phyloP scores from a whole-genome alignment of 2,797 vertebrate genomes.

The Pangasius macronema region DNA sequence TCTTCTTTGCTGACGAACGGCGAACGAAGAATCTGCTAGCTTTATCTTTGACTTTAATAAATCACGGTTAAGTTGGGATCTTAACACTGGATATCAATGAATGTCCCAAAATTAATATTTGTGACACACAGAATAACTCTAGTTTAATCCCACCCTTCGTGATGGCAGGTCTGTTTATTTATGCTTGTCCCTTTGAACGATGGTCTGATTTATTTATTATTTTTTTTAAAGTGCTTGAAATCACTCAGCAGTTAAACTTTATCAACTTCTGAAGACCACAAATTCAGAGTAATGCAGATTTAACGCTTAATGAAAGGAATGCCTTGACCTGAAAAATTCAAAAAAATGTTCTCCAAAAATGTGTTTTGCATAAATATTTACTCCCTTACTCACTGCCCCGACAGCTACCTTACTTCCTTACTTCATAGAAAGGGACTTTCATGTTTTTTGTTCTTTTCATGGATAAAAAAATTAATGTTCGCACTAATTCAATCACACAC shows the following conservation, averaged over 20 bases:
- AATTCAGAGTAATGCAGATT: background rate
- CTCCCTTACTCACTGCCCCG: background rate
- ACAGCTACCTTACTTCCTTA: background rate
- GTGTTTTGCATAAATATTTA: background rate
- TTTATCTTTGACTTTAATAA: too few species aligned
- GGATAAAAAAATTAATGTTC: background rate
- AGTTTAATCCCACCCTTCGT: background rate
- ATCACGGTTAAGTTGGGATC: too few species aligned
- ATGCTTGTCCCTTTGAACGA: background rate
- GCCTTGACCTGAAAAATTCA: background rate
- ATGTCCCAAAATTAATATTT: too few species aligned
- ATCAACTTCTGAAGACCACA: background rate
- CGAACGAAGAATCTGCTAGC: too few species aligned
- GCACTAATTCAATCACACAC: background rate
- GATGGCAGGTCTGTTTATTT: background rate
- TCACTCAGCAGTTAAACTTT: background rate
- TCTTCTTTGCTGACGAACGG: too few species aligned
- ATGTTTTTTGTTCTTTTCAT: too few species aligned
- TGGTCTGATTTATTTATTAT: too few species aligned
- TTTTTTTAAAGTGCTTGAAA: background rate
- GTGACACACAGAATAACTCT: background rate
- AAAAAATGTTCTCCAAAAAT: background rate
- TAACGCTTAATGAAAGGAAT: background rate
- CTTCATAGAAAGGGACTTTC: background rate
- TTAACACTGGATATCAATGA: too few species aligned